Percentiles rank a stretch among this genome's conserved stretches.
These are phyloP conservation scores for Glossosoma conforme DNA, from an alignment of 1,140 invertebrate species.

Conservation along the genomic window DNA sequence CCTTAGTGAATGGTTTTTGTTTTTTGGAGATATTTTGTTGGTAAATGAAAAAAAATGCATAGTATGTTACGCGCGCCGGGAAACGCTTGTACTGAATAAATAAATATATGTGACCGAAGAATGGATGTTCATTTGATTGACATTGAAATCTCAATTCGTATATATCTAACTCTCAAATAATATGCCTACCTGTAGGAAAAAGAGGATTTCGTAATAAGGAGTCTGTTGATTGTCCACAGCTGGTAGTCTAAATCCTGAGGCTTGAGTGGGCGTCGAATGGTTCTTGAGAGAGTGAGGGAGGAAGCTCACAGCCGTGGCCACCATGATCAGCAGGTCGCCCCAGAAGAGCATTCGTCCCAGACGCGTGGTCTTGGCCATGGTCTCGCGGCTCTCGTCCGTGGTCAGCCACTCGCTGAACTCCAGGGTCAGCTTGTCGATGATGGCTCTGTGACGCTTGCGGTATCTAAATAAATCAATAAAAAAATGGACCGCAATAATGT, in stretches of 20 bases:
- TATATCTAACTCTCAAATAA: too few species aligned
- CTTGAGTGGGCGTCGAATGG: slow-evolving; percentile 20
- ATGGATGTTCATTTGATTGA: too few species aligned
- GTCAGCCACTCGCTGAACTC: slow-evolving; percentile 13
- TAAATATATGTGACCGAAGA: too few species aligned
- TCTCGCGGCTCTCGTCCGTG: slow-evolving; percentile 3
- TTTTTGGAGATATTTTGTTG: too few species aligned
- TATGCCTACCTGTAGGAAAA: slow-evolving; percentile 19
- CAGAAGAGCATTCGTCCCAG: slow-evolving; percentile 23
- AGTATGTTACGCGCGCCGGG: too few species aligned
- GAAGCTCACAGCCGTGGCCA: slow-evolving; percentile 18
- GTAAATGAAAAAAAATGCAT: too few species aligned
- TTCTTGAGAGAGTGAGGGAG: slow-evolving; percentile 10
- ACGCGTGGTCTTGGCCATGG: slow-evolving; percentile 16
- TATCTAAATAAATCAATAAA: neutral
- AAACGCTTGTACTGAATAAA: too few species aligned
- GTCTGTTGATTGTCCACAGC: slow-evolving; percentile 14
- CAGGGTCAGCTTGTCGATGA: slow-evolving; percentile 9
- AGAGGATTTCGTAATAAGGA: slow-evolving; percentile 23
- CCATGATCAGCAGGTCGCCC: slow-evolving; percentile 16
- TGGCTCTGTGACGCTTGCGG: neutral
- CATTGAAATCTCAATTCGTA: too few species aligned
- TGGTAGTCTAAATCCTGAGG: slow-evolving; percentile 15
- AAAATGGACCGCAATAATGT: too few species aligned
- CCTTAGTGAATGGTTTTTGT: too few species aligned